These are phyloP conservation scores for Passer domesticus DNA, from an alignment of 2,113 vertebrate genomes.

Conservation along the genomic window DNA sequence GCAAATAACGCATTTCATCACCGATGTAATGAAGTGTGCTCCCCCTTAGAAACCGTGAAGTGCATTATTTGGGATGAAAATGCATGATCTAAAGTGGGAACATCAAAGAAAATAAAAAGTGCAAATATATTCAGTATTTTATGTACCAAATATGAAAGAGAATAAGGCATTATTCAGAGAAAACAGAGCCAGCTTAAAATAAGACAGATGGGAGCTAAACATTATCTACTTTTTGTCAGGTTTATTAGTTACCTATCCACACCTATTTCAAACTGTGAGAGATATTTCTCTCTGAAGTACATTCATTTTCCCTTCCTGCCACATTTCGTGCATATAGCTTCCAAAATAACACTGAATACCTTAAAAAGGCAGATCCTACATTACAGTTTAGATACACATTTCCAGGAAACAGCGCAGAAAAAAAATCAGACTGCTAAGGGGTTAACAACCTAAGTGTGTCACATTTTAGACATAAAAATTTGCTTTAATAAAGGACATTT, in stretches of 20 bases:
- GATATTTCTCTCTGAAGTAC: conserved; percentile 24
- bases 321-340: conserved; percentile 28
- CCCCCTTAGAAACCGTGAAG: conserved; percentile 11
- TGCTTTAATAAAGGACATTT: conserved; percentile 6
- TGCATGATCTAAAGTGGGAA: conserved; percentile 23
- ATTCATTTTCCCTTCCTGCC: conserved; percentile 8
- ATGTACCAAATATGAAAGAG: background rate
- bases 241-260: conserved; percentile 2
- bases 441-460: conserved; percentile 26
- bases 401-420: conserved; percentile 9
- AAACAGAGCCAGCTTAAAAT: background rate
- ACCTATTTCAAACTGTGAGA: background rate
- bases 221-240: background rate
- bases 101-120: conserved; percentile 21
- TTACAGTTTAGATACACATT: conserved; percentile 6
- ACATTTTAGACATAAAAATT: conserved; percentile 27
- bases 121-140: conserved; percentile 1
- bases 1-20: background rate
- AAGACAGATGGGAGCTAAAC: background rate
- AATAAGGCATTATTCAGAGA: background rate
- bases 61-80: background rate
- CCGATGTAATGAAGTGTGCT: background rate
- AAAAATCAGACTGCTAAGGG: background rate
- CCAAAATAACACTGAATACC: conserved; percentile 30
- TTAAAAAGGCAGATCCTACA: conserved; percentile 26